Evolutionary conservation across 2,888 invertebrate species (phyloP).

Genomic region (Sarcophaga rosellei): DNA sequence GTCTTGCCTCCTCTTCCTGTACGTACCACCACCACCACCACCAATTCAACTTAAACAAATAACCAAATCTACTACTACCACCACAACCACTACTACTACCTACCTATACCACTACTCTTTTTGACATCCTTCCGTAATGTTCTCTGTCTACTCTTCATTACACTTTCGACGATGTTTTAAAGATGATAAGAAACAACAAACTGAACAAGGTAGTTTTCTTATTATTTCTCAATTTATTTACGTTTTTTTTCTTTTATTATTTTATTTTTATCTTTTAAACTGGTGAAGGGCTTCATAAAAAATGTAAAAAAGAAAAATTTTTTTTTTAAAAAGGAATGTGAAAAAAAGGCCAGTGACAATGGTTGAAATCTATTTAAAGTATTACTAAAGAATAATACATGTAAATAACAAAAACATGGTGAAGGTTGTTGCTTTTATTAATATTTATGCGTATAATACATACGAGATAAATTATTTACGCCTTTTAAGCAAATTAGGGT

Average conservation of each 20-base stretch:
- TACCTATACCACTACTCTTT: slow-evolving; percentile 51
- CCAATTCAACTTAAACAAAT: slow-evolving; percentile 17
- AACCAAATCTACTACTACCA: slow-evolving; percentile 16
- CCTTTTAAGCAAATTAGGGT: slow-evolving; percentile 9
- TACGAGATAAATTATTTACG: slow-evolving; percentile 3
- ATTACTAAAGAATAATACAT: neutral
- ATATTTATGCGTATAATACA: slow-evolving; percentile 12
- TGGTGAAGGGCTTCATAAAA: slow-evolving; percentile 31
- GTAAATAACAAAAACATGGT: slow-evolving; percentile 23
- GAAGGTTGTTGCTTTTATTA: slow-evolving; percentile 27
- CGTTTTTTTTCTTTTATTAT: slow-evolving; percentile 15
- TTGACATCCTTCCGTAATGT: slow-evolving; percentile 33
- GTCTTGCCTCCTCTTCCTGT: slow-evolving; percentile 31
- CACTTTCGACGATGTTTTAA: slow-evolving; percentile 68
- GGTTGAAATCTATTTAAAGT: slow-evolving; percentile 3
- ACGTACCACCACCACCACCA: slow-evolving; percentile 23
- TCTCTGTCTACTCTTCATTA: slow-evolving; percentile 63
- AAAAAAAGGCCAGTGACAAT: slow-evolving; percentile 12
- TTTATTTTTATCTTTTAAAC: slow-evolving; percentile 16
- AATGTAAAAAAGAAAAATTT: neutral
- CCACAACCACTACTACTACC: slow-evolving; percentile 36
- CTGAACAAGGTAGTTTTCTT: slow-evolving; percentile 77
- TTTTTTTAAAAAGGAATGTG: neutral
- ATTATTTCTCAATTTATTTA: slow-evolving; percentile 44
- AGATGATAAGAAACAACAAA: slow-evolving; percentile 77